Base-by-base conservation (phyloP, 2,113 vertebrate genomes). In the Lophochroa leadbeateri region DNA sequence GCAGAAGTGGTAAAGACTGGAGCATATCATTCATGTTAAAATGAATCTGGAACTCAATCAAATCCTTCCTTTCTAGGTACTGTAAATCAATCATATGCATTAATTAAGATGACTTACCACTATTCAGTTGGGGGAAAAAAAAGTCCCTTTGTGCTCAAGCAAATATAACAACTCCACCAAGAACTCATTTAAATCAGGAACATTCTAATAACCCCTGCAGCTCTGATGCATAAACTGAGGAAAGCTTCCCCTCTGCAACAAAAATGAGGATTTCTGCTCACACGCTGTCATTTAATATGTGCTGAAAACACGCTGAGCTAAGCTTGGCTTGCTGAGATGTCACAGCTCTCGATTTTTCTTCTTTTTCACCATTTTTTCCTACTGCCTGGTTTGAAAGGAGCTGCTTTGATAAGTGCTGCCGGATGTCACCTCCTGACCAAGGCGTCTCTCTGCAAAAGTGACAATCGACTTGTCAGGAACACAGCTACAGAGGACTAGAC, bases 171-270 rank as follows among this genome's bases (percentile, higher is more conserved):
- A 80, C 49, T 61, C 39, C 58, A 80, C 14, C 58, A 92, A 41
- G 43, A 74, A 77, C 39, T 86, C 44, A 53, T 90, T 92, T 67
- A 72, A 82, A 77, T 80, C 3, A 0, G 52, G 29, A 69, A 49
- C 44, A 46, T 52, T 28, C 75, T 85, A 75, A 18, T 74, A 55
- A 85, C n/a, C 70, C 60, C 25, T 37, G 63, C 39, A 76, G 61
- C 74, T 91, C 72, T 67, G 64, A 57, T 35, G 61, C 78, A 61
- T 57, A 78, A 84, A 82, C 49, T n/a, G 87, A 90, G 71, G 53
- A 29, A 52, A 28, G 53, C 24, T 93, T 87, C 41, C 15, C 9
- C 15, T 80, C 70, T 83, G 75, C 61, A 55, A 2, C 31, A 53
- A 65, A 43, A 63, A 63, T 25, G 67, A 77, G 55, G 49, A 18